Base-by-base conservation (phyloP, 2,888 invertebrate species). In the Aphodius sticticus region DNA sequence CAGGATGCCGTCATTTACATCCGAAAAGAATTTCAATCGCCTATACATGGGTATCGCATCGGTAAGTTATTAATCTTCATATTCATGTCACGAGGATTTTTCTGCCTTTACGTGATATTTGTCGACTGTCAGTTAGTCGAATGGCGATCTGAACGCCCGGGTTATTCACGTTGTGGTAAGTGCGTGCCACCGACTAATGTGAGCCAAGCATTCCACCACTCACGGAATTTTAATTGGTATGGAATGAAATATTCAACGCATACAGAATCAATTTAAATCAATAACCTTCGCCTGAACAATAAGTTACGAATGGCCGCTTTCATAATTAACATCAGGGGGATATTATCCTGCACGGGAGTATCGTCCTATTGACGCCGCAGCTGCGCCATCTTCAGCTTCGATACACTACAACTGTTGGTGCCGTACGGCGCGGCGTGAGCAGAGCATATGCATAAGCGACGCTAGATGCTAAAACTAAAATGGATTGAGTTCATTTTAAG, bases 401-500 rank as follows among this genome's bases (percentile, higher is more conserved):
- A 53, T 53, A 53, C 53, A 7, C 9, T 53, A 53, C 53, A 26
- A 26, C 26, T 26, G 26, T 26, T 26, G 26, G 26, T 26, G n/a
- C 26, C 26, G 26, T 26, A 26, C 26, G 26, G 26, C 26, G 26
- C 26, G 53, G 53, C 53, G 53, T 53, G 53, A 53, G 53, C 1
- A 53, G 53, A 53, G 53, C 1, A 53, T 53, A 53, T 53, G 53
- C 53, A 53, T 53, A 7, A 53, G 12, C 53, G 12, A 53, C 53
- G 53, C 26, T 53, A 53, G 53, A 53, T 12, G 53, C 53, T 53
- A 53, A 78, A 81, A 83, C 81, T 79, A 81, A 82, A 83, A 83
- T 82, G 81, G 82, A 83, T 83, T 79, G 81, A 83, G 81, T 81
- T 81, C 80, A 81, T 81, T 83, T 83, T 81, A 76, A 79, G 80